These are phyloP conservation scores for Tenthredo distinguenda DNA, from an alignment of 2,888 invertebrate species.

Conservation along the genomic window DNA sequence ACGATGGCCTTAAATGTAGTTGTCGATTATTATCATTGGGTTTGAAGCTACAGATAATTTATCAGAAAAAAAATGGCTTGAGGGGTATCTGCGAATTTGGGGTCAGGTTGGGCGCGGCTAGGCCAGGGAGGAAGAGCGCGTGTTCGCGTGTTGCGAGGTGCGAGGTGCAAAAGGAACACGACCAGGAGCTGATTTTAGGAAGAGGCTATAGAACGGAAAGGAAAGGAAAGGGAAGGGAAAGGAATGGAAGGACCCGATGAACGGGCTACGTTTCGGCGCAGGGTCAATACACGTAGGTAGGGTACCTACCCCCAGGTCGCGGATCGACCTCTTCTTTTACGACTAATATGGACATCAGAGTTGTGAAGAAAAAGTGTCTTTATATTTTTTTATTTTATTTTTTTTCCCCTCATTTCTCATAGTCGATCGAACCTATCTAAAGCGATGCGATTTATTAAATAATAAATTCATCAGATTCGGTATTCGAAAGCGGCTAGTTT, in stretches of 20 bases:
- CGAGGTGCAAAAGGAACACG: slow-evolving; percentile 8
- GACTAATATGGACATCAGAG: background rate
- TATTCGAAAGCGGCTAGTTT: background rate
- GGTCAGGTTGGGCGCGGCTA: slow-evolving; percentile 31
- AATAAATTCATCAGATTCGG: background rate
- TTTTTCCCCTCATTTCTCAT: background rate
- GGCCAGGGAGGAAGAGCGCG: background rate
- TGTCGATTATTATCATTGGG: background rate
- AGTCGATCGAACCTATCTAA: background rate
- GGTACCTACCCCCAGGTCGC: background rate
- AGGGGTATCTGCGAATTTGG: background rate
- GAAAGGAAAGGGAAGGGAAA: background rate
- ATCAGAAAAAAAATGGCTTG: background rate
- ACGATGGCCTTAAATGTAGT: background rate
- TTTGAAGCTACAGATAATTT: background rate
- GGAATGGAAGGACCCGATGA: slow-evolving; percentile 31
- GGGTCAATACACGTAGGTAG: slow-evolving; percentile 34
- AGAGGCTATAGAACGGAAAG: slow-evolving; percentile 26
- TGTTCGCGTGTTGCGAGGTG: slow-evolving; percentile 23
- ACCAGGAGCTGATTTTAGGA: slow-evolving; percentile 35
- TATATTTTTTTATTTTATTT: background rate
- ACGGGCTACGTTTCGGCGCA: slow-evolving; percentile 42
- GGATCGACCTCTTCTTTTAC: background rate
- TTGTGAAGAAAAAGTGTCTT: background rate
- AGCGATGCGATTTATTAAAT: background rate